Percentiles rank a stretch among this genome's conserved stretches.
These are phyloP conservation scores for Calosoma granatense DNA, from an alignment of 1,140 invertebrate genomes.

Conservation along the genomic window DNA sequence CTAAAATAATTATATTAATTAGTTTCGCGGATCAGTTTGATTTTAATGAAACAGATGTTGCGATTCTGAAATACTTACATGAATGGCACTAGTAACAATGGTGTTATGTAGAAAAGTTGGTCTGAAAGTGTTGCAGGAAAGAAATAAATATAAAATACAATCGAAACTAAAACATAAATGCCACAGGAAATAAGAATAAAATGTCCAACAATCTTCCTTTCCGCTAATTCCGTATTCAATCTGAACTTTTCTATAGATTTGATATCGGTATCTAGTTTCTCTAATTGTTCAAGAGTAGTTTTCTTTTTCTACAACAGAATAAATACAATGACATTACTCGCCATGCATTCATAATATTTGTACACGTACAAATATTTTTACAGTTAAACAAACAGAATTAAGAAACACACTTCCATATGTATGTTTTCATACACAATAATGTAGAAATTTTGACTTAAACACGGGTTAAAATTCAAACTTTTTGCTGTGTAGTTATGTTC, in stretches of 20 bases:
- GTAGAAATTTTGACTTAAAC: no score
- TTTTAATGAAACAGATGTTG: no score
- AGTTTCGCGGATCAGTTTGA: no score
- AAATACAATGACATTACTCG: slow-evolving; percentile 26
- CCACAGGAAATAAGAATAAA: slow-evolving; percentile 70
- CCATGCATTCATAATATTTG: no score
- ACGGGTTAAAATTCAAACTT: no score
- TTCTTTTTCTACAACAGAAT: slow-evolving; percentile 68
- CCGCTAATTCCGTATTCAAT: slow-evolving; percentile 62
- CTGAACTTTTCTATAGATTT: slow-evolving; percentile 69
- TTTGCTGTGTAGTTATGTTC: no score
- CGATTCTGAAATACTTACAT: slow-evolving; percentile 50
- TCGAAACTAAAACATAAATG: slow-evolving; percentile 63
- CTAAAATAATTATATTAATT: slow-evolving; percentile 43
- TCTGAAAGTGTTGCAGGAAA: slow-evolving; percentile 57
- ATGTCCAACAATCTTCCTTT: slow-evolving; percentile 67
- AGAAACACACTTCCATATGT: no score
- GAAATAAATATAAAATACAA: slow-evolving; percentile 70
- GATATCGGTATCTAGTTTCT: slow-evolving; percentile 71
- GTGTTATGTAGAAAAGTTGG: slow-evolving; percentile 58
- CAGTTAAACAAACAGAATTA: no score
- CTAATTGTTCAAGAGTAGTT: slow-evolving; percentile 64
- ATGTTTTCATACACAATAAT: no score
- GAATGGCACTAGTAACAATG: slow-evolving; percentile 63
- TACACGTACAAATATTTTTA: no score